phyloP scores from a whole-genome alignment of 2,113 vertebrate species.

The Microtus pennsylvanicus region DNA sequence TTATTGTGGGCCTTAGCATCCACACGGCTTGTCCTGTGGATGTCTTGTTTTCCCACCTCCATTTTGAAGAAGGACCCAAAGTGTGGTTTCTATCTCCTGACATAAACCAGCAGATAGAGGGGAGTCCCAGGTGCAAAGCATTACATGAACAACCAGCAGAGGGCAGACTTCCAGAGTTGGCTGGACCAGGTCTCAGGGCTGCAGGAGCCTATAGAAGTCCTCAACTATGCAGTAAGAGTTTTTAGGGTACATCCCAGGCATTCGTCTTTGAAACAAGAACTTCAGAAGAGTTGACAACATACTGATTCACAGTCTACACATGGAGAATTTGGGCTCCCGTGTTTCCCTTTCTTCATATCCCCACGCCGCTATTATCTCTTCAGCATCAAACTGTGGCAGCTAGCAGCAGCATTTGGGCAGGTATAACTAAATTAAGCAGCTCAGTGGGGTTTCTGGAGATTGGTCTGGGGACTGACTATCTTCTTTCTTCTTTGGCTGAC shows the following conservation, averaged over 20 bases:
- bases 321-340: neutral
- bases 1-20: neutral
- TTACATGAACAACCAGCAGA: slow-evolving; percentile 23
- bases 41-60: neutral
- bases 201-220: neutral
- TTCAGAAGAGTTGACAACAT: neutral
- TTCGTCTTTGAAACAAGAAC: neutral
- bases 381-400: neutral
- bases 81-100: neutral
- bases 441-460: neutral
- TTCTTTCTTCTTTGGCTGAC: neutral
- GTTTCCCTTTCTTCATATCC: neutral
- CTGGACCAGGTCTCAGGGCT: neutral
- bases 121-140: neutral
- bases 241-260: neutral
- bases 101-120: neutral
- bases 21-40: neutral
- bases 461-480: neutral
- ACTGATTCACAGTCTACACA: neutral
- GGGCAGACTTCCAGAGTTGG: neutral
- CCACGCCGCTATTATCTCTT: neutral
- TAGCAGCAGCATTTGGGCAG: neutral
- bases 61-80: slow-evolving; percentile 28
- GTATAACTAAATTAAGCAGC: neutral
- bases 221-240: neutral